Evolutionary conservation across 2,113 vertebrate species (phyloP), one percentile per base, ranked within the genome.

Genomic region (Pipa parva): DNA sequence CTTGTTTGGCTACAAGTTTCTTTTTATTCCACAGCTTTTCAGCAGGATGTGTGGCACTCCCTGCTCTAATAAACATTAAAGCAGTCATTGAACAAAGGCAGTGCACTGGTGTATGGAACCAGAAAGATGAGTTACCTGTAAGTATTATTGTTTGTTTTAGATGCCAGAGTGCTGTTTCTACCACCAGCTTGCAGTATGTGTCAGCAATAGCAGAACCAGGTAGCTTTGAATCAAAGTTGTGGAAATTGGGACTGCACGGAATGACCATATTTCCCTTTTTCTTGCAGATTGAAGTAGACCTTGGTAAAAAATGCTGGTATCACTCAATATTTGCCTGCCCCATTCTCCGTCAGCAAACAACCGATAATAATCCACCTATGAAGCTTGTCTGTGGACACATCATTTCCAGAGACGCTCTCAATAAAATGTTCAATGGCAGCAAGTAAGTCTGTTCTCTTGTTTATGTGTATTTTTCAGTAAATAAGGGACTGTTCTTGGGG

Each of bases 401-500:
- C 79, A 92, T 92, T 81, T 92, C 91, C 66, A 88, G 90, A 84
- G 91, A 92, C 71, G 91, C 91, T 78, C 86, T 92, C 77, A 92
- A 92, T 84, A 92, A 92, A 84, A 92, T 92, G 90, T 91, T 92
- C 77, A 92, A 91, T 74, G 90, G 91, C 77, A 92, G 90, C 90
- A 92, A 92, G 91, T 92, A 86, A 89, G 90, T 91, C 37, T 13
- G 4, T 71, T 64, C 58, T 54, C 24, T 15, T 42, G n/a, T n/a
- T n/a, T n/a, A n/a, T n/a, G n/a, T n/a, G n/a, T n/a, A n/a, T n/a
- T n/a, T n/a, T n/a, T n/a, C n/a, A n/a, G n/a, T n/a, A n/a, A n/a
- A n/a, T n/a, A n/a, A n/a, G n/a, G n/a, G n/a, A n/a, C n/a, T n/a
- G n/a, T n/a, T n/a, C n/a, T n/a, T n/a, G n/a, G n/a, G n/a, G n/a